Conservation (phyloP, 2,888 invertebrate genomes). For the Timandra comae region DNA sequence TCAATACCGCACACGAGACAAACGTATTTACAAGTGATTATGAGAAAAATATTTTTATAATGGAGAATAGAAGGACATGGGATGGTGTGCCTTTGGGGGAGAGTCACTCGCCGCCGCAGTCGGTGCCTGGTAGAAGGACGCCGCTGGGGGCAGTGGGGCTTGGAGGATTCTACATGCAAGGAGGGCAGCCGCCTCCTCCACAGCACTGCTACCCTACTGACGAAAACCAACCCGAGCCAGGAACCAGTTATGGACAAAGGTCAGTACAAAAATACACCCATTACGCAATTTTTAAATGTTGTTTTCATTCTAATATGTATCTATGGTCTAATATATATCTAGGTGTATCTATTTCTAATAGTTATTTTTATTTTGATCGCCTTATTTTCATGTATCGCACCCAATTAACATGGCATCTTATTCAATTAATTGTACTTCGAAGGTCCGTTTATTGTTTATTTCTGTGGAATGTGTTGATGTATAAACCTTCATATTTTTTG, state of each 20-base stretch:
- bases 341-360: too few relatives aligned
- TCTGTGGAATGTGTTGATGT: too few relatives aligned
- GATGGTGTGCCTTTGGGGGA: conserved; percentile 68
- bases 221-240: conserved; percentile 86
- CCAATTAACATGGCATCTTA: too few relatives aligned
- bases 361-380: too few relatives aligned
- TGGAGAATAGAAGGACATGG: conserved; percentile 72
- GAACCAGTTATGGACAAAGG: conserved; percentile 73
- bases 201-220: conserved; percentile 80
- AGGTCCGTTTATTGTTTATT: too few relatives aligned
- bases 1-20: conserved; percentile 44
- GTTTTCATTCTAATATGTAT: neutral
- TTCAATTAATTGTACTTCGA: too few relatives aligned
- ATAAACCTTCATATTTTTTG: too few relatives aligned
- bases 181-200: conserved; percentile 70
- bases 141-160: conserved; percentile 90
- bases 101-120: conserved; percentile 75
- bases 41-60: conserved; percentile 15
- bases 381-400: too few relatives aligned
- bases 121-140: conserved; percentile 83
- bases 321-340: neutral
- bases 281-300: neutral
- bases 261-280: conserved; percentile 31
- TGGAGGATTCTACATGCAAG: conserved; percentile 91
- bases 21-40: conserved; percentile 21